Conservation (phyloP, 2,888 invertebrate species). For the Agonopterix heracliana region DNA sequence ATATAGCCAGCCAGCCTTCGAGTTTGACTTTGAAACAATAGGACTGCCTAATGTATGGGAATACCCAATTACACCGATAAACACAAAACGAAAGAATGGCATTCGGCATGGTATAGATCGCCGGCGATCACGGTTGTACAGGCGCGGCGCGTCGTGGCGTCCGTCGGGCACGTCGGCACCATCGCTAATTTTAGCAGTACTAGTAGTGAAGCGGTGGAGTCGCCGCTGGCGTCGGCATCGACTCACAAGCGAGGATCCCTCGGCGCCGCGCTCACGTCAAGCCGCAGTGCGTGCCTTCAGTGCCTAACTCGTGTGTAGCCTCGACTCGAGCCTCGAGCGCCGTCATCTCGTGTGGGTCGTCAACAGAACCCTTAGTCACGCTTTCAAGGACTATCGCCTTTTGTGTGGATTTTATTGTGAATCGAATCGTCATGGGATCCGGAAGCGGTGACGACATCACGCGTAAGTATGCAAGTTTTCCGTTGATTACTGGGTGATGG, state of each 20-base stretch:
- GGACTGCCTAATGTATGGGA: too few species aligned
- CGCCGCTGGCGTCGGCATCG: constrained; percentile 12
- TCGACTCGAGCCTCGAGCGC: constrained; percentile 8
- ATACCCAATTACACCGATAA: too few species aligned
- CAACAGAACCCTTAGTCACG: constrained; percentile 24
- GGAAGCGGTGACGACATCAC: constrained; percentile 30
- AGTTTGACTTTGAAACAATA: too few species aligned
- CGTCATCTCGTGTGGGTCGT: constrained; percentile 18
- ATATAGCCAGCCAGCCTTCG: too few species aligned
- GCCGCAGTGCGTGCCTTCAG: constrained; percentile 5
- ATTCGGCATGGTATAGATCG: constrained; percentile 11
- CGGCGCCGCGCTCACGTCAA: constrained; percentile 49
- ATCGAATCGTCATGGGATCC: constrained; percentile 39
- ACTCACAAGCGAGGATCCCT: constrained; percentile 38
- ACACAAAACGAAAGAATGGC: neutral
- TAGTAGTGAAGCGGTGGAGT: neutral
- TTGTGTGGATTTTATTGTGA: constrained; percentile 28
- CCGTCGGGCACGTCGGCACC: constrained; percentile 17
- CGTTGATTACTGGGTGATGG: neutral
- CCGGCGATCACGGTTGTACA: constrained; percentile 1
- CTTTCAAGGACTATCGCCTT: constrained; percentile 21
- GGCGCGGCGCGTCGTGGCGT: constrained; percentile 19
- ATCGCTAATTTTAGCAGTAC: constrained; percentile 58
- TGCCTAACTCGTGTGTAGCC: constrained; percentile 6
- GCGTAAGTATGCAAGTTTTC: neutral